Evolutionary conservation across 2,888 invertebrate species (phyloP).

Genomic region (Ecliptopera silaceata): DNA sequence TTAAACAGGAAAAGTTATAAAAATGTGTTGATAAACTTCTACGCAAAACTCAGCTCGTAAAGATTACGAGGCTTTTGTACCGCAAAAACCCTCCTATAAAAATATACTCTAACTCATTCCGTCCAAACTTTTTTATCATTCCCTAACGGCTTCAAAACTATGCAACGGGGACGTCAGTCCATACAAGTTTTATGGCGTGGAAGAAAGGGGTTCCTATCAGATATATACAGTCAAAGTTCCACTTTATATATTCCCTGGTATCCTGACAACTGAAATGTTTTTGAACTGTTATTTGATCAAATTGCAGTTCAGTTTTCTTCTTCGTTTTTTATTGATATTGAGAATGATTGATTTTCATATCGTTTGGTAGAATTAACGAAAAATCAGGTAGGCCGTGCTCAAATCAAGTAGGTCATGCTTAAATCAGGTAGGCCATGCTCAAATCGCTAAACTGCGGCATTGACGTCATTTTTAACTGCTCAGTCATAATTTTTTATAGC

Average conservation of each 20-base stretch:
- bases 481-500: no score
- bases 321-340: no score
- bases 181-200: conserved; percentile 76
- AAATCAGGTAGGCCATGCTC: no score
- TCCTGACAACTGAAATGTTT: no score
- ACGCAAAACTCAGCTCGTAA: conserved; percentile 31
- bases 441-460: no score
- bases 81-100: conserved; percentile 37
- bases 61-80: conserved; percentile 35
- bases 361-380: no score
- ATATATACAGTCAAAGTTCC: conserved; percentile 68
- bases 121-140: conserved; percentile 61
- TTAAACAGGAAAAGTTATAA: conserved; percentile 23
- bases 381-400: no score
- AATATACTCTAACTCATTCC: conserved; percentile 50
- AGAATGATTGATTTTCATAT: no score
- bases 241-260: conserved; percentile 54
- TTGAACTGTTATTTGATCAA: no score
- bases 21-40: conserved; percentile 26
- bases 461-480: no score
- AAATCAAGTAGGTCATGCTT: no score
- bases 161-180: conserved; percentile 69
- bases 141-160: conserved; percentile 65
- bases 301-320: no score
- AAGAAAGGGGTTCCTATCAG: conserved; percentile 76